Percentiles rank a stretch among this genome's conserved stretches.
Conservation (phyloP, 2,113 vertebrate genomes). For the Oostethus manadensis region DNA sequence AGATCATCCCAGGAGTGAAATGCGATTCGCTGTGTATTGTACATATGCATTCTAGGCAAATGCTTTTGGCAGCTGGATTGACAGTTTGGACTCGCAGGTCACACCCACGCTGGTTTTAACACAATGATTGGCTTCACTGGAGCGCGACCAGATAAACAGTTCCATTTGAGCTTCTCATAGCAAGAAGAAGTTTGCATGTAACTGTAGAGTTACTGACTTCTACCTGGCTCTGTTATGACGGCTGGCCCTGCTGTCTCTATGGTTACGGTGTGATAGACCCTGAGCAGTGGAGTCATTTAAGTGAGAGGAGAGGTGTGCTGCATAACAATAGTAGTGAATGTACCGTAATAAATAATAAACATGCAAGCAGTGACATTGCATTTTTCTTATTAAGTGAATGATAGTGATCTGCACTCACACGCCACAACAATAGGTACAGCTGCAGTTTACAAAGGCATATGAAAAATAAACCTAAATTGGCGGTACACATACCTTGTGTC, state of each 20-base stretch:
- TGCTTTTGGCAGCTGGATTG: constrained; percentile 45
- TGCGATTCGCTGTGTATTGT: constrained; percentile 35
- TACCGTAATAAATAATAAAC: constrained; percentile 32
- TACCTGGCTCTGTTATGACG: constrained; percentile 33
- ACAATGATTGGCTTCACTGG: constrained; percentile 61
- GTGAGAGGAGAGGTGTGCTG: constrained; percentile 53
- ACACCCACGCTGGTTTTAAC: constrained; percentile 45
- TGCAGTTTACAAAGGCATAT: neutral
- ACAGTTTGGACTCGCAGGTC: constrained; percentile 56
- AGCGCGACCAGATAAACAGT: constrained; percentile 66
- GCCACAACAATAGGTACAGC: neutral
- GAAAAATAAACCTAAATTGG: too few species aligned
- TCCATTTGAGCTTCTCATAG: constrained; percentile 49
- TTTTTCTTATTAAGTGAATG: neutral
- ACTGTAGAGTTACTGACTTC: constrained; percentile 50
- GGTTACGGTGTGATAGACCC: constrained; percentile 58
- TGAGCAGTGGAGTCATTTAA: constrained; percentile 48
- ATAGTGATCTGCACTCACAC: neutral
- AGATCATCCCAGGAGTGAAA: constrained; percentile 46
- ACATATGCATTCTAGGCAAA: constrained; percentile 18
- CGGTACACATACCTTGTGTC: too few species aligned
- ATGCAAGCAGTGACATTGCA: neutral
- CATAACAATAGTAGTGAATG: constrained; percentile 63
- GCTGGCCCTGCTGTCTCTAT: constrained; percentile 57
- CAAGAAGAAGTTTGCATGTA: constrained; percentile 53